These are phyloP conservation scores for Lasioglossum albipes DNA, from an alignment of 1,140 invertebrate species.

Conservation along the genomic window DNA sequence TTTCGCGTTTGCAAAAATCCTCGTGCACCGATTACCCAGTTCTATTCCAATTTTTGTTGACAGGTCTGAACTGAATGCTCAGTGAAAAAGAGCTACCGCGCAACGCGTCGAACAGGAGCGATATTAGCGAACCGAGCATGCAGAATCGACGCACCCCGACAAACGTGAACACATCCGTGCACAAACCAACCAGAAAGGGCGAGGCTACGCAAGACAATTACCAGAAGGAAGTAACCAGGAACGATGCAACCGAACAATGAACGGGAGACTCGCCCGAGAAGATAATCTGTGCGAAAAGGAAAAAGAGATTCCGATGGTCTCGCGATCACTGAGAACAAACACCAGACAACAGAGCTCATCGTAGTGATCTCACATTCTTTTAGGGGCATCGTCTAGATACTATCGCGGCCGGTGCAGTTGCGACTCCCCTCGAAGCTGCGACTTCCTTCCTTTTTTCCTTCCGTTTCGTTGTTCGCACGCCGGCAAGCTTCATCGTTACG, in stretches of 20 bases:
- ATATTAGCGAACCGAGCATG: slow-evolving; percentile 65
- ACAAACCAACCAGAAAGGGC: slow-evolving; percentile 7
- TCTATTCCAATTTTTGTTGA: slow-evolving; percentile 26
- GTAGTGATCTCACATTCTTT: slow-evolving; percentile 32
- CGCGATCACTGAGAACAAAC: slow-evolving; percentile 14
- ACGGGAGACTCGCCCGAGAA: not conserved
- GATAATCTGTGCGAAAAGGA: not conserved
- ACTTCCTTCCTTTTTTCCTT: not conserved
- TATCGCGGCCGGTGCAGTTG: slow-evolving; percentile 21
- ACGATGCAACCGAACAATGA: too few relatives aligned
- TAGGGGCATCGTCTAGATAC: slow-evolving; percentile 16
- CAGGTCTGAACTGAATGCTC: slow-evolving; percentile 76
- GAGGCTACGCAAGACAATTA: too few relatives aligned
- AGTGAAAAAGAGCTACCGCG: slow-evolving; percentile 72
- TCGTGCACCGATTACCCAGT: not conserved
- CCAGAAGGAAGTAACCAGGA: not conserved
- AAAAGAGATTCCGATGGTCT: slow-evolving; percentile 20
- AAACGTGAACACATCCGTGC: slow-evolving; percentile 70
- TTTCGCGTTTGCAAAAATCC: too few relatives aligned
- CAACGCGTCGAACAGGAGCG: slow-evolving; percentile 70
- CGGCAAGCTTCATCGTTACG: not conserved
- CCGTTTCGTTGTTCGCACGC: not conserved
- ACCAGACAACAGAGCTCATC: slow-evolving; percentile 24
- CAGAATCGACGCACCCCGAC: slow-evolving; percentile 63
- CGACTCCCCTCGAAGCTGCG: not conserved